Evolutionary conservation across 2,797 vertebrate genomes (phyloP), one percentile per base, ranked within the genome.

Genomic region (Enteromius treurensis): DNA sequence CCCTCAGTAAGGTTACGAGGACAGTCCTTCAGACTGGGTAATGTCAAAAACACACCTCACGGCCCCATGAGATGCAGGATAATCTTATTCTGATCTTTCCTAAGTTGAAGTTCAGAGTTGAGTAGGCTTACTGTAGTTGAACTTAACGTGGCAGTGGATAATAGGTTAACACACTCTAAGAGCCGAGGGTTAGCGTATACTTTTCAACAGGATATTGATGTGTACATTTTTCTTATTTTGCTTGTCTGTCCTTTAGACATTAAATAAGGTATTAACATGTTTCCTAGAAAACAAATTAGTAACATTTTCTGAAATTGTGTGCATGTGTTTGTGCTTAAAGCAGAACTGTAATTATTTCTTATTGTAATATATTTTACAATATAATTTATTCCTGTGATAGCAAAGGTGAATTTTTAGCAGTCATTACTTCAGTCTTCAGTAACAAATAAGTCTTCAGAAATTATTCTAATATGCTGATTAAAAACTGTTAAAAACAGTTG

Each of bases 71-170:
- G 23, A 23, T 17, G 21, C 51, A 40, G 53, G 23, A 11, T 51
- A 53, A 84, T 53, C 37, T 53, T 19, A 68, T 37, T 26, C n/a
- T 60, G 49, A 76, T 58, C 40, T 77, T 37, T 75, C 29, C 23
- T 4, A 73, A 62, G 2, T 55, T 51, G 3, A 45, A 32, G 58
- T 32, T 79, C 68, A 64, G 15, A 45, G 51, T 23, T 80, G 51
- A 62, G 67, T 6, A 58, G 26, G 8, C 26, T 80, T 71, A 45
- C 1, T 71, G 29, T 45, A 51, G 23, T 60, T 42, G 40, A 40
- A 80, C 5, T n/a, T 4, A 19, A 6, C 17, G 47, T 79, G 49
- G 45, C n/a, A 40, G 34, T 79, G 67, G 49, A 58, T n/a, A 60
- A 60, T 62, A 60, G n/a, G 55, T 23, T 60, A 60, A 13, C 1